Percentiles rank a stretch among this genome's conserved stretches.
phyloP scores from a whole-genome alignment of 2,113 vertebrate species.

The Marmota monax region DNA sequence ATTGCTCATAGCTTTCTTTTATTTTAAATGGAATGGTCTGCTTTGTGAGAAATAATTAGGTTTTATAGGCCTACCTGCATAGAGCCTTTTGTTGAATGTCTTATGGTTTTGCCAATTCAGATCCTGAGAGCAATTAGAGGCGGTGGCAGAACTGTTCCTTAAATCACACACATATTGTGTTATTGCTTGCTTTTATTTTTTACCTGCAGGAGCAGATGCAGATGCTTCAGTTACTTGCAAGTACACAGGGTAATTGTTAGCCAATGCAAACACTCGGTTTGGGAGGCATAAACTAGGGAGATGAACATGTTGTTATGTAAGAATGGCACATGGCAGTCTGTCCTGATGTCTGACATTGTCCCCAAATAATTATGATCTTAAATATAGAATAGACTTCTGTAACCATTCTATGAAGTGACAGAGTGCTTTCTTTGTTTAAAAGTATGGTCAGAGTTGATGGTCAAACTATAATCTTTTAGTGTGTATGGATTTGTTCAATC shows the following conservation, averaged over 20 bases:
- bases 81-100: conserved; percentile 89
- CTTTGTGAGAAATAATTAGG: conserved; percentile 96
- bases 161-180: conserved; percentile 84
- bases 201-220: conserved; percentile 62
- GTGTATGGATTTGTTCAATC: not conserved
- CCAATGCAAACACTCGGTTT: conserved; percentile 54
- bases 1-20: conserved; percentile 92
- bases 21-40: conserved; percentile 91
- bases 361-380: not conserved
- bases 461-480: not conserved
- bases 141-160: conserved; percentile 77
- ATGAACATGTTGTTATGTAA: not conserved
- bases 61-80: conserved; percentile 94
- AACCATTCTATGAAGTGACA: conserved; percentile 4
- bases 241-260: conserved; percentile 70
- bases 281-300: not conserved
- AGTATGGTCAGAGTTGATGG: not conserved
- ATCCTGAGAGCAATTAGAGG: conserved; percentile 91
- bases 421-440: conserved; percentile 27
- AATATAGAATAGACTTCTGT: not conserved
- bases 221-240: conserved; percentile 67
- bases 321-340: not conserved
- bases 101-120: conserved; percentile 91
- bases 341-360: not conserved
- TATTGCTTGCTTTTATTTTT: conserved; percentile 79